Evolutionary conservation across 1,140 invertebrate genomes (phyloP).

Genomic region (Trichonephila inaurata): DNA sequence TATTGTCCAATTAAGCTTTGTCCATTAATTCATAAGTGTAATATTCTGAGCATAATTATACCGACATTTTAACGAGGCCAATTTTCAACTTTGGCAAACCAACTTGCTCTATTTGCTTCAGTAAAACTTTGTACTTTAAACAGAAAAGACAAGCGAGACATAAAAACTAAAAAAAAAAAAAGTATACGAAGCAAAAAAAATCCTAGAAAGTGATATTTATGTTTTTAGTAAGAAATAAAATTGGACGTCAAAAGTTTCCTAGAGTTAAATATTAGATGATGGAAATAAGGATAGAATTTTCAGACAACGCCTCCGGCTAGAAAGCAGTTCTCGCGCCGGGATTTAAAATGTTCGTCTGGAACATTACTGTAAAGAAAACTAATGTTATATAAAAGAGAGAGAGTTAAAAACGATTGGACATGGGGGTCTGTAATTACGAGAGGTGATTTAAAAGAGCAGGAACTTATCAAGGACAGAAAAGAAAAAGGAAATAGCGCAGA

Average conservation of each 20-base stretch:
- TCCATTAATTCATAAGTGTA: too few species aligned
- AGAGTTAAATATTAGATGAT: not conserved
- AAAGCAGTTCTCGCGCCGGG: not conserved
- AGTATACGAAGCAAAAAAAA: not conserved
- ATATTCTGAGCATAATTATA: too few species aligned
- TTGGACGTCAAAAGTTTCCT: not conserved
- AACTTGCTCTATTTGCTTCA: too few species aligned
- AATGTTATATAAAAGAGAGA: not conserved
- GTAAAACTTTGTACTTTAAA: too few species aligned
- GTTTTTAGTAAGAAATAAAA: not conserved
- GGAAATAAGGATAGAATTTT: not conserved
- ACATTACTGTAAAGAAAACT: not conserved
- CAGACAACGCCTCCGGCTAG: not conserved
- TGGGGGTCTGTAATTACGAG: conserved; percentile 19
- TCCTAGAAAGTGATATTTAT: not conserved
- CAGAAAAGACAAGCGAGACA: not conserved
- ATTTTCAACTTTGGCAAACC: too few species aligned
- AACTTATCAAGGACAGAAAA: not conserved
- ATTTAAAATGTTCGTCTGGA: not conserved
- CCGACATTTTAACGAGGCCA: too few species aligned
- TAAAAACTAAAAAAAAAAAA: not conserved
- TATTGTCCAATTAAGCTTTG: too few species aligned
- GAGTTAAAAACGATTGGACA: conserved; percentile 8
- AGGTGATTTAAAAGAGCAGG: not conserved
- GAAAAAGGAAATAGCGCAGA: not conserved